Conservation (phyloP, 2,113 vertebrate species). For the Struthio camelus region DNA sequence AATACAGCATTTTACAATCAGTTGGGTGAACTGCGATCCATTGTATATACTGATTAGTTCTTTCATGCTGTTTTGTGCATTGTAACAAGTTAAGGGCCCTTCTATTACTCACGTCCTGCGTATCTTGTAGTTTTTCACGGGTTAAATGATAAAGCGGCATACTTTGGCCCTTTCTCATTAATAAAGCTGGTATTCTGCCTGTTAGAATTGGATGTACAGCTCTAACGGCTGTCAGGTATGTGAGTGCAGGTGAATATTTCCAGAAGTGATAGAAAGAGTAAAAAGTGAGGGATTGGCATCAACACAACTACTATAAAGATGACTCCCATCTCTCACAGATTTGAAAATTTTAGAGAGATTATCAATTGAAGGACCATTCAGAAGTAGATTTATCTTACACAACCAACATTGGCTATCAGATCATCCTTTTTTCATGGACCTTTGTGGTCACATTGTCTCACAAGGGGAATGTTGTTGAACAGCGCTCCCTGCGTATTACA, state of each 20-base stretch:
- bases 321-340: background rate
- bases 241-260: constrained; percentile 43
- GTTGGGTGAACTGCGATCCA: constrained; percentile 80
- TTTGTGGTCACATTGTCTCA: background rate
- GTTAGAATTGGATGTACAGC: constrained; percentile 58
- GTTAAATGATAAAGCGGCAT: constrained; percentile 65
- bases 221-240: constrained; percentile 45
- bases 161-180: constrained; percentile 56
- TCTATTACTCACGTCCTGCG: constrained; percentile 72
- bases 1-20: constrained; percentile 77
- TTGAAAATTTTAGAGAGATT: background rate
- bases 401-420: background rate
- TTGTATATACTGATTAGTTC: constrained; percentile 81
- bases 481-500: constrained; percentile 13
- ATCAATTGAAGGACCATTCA: background rate
- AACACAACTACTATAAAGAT: background rate
- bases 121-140: constrained; percentile 76
- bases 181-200: constrained; percentile 70
- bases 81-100: constrained; percentile 79
- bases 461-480: constrained; percentile 39
- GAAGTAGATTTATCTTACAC: constrained; percentile 7
- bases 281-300: background rate
- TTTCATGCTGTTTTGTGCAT: constrained; percentile 76
- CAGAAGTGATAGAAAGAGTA: background rate
- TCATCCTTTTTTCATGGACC: background rate